A percentile compares a stretch with the other conserved stretches of the same genome.
These are phyloP conservation scores for Plebejus melissa DNA, from an alignment of 2,888 invertebrate species.

Conservation along the genomic window DNA sequence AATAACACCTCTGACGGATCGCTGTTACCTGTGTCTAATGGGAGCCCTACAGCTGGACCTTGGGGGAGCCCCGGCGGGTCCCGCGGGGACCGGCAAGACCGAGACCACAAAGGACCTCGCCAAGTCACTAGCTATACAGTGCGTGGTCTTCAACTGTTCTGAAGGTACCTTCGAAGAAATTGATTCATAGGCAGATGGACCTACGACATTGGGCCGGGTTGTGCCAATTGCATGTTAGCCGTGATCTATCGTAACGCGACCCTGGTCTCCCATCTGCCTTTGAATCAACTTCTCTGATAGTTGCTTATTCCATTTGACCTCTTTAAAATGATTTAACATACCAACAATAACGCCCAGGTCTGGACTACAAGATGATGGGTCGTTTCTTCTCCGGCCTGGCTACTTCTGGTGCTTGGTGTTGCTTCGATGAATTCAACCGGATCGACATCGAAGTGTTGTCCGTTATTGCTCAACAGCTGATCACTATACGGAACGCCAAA, in stretches of 20 bases:
- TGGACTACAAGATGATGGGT: constrained; percentile 91
- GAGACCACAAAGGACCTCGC: constrained; percentile 95
- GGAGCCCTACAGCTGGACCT: constrained; percentile 92
- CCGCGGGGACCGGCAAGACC: constrained; percentile 92
- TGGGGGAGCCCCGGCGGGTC: constrained; percentile 94
- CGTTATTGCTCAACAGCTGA: constrained; percentile 93
- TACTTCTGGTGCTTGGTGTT: constrained; percentile 95
- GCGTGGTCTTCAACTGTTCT: constrained; percentile 95
- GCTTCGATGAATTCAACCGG: constrained; percentile 94
- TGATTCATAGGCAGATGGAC: too few relatives aligned
- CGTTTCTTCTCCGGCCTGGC: constrained; percentile 93
- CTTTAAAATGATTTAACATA: not conserved
- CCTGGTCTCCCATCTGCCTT: too few relatives aligned
- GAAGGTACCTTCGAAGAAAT: constrained; percentile 76
- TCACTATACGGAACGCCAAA: constrained; percentile 93
- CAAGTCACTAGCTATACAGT: constrained; percentile 92
- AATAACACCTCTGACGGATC: constrained; percentile 93
- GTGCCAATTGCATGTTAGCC: not conserved
- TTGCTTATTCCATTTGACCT: not conserved
- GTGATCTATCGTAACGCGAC: not conserved
- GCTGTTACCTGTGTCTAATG: constrained; percentile 93
- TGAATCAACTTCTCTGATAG: too few relatives aligned
- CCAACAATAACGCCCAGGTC: constrained; percentile 46
- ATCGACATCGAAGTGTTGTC: constrained; percentile 94
- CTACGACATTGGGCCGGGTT: not conserved